phyloP scores from a whole-genome alignment of 2,888 invertebrate genomes.

The Dynastes hyllus region DNA sequence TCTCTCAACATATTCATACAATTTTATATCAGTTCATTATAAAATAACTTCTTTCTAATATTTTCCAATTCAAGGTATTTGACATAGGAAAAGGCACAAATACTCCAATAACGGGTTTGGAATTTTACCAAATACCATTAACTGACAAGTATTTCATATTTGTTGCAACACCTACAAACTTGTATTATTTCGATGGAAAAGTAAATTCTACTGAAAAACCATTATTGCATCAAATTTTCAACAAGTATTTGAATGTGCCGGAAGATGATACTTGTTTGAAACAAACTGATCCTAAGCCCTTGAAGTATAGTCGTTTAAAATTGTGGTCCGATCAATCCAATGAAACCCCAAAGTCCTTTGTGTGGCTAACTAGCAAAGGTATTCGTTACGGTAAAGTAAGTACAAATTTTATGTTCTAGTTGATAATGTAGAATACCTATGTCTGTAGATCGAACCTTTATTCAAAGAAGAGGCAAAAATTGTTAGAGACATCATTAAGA shows the following conservation, averaged over 20 bases:
- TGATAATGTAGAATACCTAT: conserved; percentile 53
- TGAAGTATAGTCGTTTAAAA: conserved; percentile 84
- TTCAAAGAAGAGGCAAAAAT: conserved; percentile 64
- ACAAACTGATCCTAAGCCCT: conserved; percentile 75
- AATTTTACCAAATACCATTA: conserved; percentile 84
- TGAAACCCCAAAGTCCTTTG: conserved; percentile 82
- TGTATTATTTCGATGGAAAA: conserved; percentile 92
- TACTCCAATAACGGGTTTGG: conserved; percentile 90
- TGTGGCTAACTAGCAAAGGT: conserved; percentile 91
- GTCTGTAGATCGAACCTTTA: conserved; percentile 72
- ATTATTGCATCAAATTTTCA: conserved; percentile 86
- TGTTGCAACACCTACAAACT: conserved; percentile 86
- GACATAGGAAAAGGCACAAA: conserved; percentile 87
- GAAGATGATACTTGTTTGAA: conserved; percentile 81
- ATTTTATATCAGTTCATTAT: too few species aligned
- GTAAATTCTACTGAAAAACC: conserved; percentile 85
- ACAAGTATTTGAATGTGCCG: conserved; percentile 81
- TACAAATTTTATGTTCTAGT: conserved; percentile 15
- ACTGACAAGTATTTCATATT: conserved; percentile 87
- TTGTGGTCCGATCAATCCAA: conserved; percentile 82
- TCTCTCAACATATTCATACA: too few species aligned
- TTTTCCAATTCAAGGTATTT: conserved; percentile 78
- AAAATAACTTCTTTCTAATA: not conserved
- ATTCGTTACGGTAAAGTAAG: conserved; percentile 85
- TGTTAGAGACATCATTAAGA: conserved; percentile 56